Conservation (phyloP, 2,797 vertebrate genomes). For the Tamandua tetradactyla region DNA sequence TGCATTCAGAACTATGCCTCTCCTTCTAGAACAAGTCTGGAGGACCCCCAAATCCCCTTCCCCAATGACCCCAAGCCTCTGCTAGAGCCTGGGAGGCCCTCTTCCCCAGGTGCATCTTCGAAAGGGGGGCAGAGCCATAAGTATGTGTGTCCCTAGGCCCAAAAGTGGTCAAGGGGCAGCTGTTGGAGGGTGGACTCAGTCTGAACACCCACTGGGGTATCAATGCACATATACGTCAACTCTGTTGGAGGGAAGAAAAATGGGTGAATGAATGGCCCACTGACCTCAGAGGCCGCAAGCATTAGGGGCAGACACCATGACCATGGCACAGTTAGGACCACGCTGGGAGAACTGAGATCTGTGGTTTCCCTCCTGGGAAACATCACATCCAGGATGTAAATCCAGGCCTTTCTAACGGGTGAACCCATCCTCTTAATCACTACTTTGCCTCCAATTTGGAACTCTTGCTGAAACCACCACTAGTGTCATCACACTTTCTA, state of each 20-base stretch:
- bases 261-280: not conserved
- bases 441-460: not conserved
- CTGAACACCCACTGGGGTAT: not conserved
- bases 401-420: not conserved
- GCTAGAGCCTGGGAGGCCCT: not conserved
- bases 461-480: not conserved
- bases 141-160: too few species aligned
- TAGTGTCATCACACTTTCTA: not conserved
- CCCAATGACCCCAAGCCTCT: not conserved
- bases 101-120: not conserved
- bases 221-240: not conserved
- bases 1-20: not conserved
- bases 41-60: not conserved
- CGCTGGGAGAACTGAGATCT: not conserved
- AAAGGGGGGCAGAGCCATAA: not conserved
- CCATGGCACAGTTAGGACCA: too few species aligned
- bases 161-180: not conserved
- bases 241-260: not conserved
- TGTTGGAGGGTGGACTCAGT: not conserved
- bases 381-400: not conserved
- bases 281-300: too few species aligned
- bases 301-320: too few species aligned
- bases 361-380: not conserved
- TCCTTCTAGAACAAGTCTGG: not conserved
- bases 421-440: not conserved